These are phyloP conservation scores for Trichopria drosophilae DNA, from an alignment of 2,888 invertebrate genomes.

Conservation along the genomic window DNA sequence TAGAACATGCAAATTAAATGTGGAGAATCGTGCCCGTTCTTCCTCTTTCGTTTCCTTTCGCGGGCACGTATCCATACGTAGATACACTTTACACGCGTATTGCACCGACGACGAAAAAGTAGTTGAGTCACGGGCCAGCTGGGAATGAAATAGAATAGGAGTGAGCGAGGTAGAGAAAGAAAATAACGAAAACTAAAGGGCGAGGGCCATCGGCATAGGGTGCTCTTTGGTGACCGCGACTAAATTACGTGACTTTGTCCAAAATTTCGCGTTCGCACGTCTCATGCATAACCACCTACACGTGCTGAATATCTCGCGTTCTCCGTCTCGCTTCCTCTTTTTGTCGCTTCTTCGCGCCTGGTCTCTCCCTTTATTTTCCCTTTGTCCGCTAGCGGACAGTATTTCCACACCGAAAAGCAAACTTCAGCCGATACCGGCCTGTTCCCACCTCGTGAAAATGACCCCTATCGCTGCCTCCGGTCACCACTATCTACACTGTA, in stretches of 20 bases:
- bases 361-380: conserved; percentile 6
- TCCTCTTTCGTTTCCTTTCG: conserved; percentile 7
- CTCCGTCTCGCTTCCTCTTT: conserved; percentile 3
- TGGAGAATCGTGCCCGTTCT: conserved; percentile 38
- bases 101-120: conserved; percentile 32
- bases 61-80: conserved; percentile 30
- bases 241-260: conserved; percentile 30
- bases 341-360: conserved; percentile 9
- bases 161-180: not conserved
- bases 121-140: conserved; percentile 11
- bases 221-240: conserved; percentile 10
- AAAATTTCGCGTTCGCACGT: conserved; percentile 31
- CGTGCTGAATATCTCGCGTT: conserved; percentile 25
- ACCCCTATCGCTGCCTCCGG: no score
- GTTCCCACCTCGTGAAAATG: no score
- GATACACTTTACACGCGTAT: conserved; percentile 31
- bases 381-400: no score
- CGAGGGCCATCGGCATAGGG: not conserved
- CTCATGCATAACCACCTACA: conserved; percentile 32
- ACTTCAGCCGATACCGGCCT: no score
- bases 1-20: conserved; percentile 45
- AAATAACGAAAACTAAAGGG: not conserved
- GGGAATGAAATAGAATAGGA: conserved; percentile 15
- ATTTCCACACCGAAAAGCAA: no score
- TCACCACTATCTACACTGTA: no score